Evolutionary conservation across 2,113 vertebrate genomes (phyloP).

Genomic region (Talpa occidentalis): DNA sequence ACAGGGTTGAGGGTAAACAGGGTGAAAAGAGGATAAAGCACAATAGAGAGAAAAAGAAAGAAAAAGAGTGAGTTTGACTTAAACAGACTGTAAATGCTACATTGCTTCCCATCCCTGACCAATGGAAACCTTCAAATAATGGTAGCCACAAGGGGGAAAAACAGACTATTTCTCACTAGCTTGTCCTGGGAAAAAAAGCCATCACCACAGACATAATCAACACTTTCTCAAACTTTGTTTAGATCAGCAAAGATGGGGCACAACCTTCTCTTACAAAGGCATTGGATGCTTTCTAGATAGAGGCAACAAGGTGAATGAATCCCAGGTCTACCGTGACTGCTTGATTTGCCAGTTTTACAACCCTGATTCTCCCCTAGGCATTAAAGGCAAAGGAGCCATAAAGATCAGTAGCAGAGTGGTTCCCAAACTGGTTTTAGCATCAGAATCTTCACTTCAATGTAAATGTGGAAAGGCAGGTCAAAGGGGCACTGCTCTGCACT

Average conservation of each 20-base stretch:
- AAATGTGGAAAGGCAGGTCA: not conserved
- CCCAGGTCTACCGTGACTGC: not conserved
- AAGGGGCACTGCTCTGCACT: not conserved
- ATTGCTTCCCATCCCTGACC: not conserved
- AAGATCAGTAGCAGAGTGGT: too few species aligned
- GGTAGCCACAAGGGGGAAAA: not conserved
- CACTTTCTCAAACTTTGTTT: slow-evolving; percentile 8
- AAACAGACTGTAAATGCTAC: not conserved
- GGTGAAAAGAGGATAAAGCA: not conserved
- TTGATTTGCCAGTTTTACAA: not conserved
- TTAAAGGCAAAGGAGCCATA: not conserved
- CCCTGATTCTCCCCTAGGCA: not conserved
- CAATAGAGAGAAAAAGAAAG: not conserved
- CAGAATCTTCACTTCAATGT: not conserved
- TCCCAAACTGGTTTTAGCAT: too few species aligned
- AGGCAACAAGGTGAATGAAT: not conserved
- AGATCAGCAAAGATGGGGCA: not conserved
- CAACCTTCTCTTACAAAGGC: slow-evolving; percentile 3
- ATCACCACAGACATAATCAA: not conserved
- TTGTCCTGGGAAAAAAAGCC: not conserved
- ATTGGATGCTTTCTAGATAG: not conserved
- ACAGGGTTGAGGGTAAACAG: not conserved
- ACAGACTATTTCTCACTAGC: not conserved
- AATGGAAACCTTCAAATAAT: not conserved
- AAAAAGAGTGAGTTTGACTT: not conserved